phyloP scores from a whole-genome alignment of 2,888 invertebrate species.

The Willowsia nigromaculata region DNA sequence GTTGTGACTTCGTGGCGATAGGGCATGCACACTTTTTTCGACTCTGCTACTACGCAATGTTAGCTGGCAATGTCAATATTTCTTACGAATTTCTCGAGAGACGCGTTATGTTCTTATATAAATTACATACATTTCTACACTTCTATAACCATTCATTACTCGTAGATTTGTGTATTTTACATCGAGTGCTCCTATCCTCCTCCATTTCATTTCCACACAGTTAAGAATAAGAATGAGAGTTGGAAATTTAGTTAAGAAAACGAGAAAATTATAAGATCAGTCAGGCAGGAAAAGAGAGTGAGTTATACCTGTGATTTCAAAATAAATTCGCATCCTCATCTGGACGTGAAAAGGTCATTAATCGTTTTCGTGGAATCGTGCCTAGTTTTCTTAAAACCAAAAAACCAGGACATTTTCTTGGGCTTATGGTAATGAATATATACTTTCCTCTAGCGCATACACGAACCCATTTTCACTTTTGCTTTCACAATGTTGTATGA shows the following conservation, averaged over 20 bases:
- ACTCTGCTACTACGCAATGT: not conserved
- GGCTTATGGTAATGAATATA: slow-evolving; percentile 35
- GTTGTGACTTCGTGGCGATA: slow-evolving; percentile 13
- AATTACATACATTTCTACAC: slow-evolving; percentile 45
- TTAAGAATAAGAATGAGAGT: not conserved
- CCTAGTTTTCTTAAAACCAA: slow-evolving; percentile 49
- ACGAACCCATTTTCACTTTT: slow-evolving; percentile 59
- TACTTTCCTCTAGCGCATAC: not conserved
- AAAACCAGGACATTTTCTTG: slow-evolving; percentile 42
- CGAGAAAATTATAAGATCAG: slow-evolving; percentile 54
- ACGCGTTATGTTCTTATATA: slow-evolving; percentile 13
- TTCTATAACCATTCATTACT: slow-evolving; percentile 16
- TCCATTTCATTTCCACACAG: slow-evolving; percentile 9
- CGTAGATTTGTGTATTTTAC: not conserved
- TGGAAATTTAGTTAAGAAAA: slow-evolving; percentile 44
- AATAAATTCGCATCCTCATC: slow-evolving; percentile 61
- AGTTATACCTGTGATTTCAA: slow-evolving; percentile 63
- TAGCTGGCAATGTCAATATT: not conserved
- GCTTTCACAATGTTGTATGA: not conserved
- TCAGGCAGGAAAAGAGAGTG: slow-evolving; percentile 27
- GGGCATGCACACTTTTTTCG: not conserved
- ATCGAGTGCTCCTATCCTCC: not conserved
- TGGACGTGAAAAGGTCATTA: slow-evolving; percentile 60
- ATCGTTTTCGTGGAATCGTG: slow-evolving; percentile 60
- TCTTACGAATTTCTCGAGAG: slow-evolving; percentile 20